These are phyloP conservation scores for Garrulus glandarius DNA, from an alignment of 2,797 vertebrate genomes.

Conservation along the genomic window DNA sequence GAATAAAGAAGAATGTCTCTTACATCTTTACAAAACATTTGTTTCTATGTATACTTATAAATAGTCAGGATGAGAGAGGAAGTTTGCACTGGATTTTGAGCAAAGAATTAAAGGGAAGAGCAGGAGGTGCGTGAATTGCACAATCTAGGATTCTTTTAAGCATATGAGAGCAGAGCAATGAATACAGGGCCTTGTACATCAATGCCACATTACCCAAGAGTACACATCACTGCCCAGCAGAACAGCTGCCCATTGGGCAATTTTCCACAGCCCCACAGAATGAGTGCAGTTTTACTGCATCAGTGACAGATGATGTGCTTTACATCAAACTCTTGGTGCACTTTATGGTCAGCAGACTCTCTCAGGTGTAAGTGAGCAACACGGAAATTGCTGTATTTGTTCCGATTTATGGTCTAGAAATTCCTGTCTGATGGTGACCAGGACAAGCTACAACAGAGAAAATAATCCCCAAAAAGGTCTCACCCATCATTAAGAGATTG, in stretches of 20 bases:
- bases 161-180: background rate
- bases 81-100: conserved; percentile 47
- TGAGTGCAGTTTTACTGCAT: background rate
- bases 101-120: conserved; percentile 35
- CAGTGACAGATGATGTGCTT: background rate
- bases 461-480: background rate
- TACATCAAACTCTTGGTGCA: background rate
- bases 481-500: background rate
- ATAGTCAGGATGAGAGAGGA: conserved; percentile 57
- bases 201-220: background rate
- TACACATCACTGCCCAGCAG: background rate
- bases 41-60: conserved; percentile 53
- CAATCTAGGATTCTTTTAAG: background rate
- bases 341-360: background rate
- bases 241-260: accelerated
- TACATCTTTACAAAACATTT: conserved; percentile 58
- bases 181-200: background rate
- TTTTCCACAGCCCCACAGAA: background rate
- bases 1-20: conserved; percentile 64
- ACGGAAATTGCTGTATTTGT: background rate
- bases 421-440: background rate
- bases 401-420: background rate
- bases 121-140: background rate
- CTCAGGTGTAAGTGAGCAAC: background rate
- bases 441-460: background rate